phyloP scores from a whole-genome alignment of 2,113 vertebrate genomes.

The Erinaceus europaeus region DNA sequence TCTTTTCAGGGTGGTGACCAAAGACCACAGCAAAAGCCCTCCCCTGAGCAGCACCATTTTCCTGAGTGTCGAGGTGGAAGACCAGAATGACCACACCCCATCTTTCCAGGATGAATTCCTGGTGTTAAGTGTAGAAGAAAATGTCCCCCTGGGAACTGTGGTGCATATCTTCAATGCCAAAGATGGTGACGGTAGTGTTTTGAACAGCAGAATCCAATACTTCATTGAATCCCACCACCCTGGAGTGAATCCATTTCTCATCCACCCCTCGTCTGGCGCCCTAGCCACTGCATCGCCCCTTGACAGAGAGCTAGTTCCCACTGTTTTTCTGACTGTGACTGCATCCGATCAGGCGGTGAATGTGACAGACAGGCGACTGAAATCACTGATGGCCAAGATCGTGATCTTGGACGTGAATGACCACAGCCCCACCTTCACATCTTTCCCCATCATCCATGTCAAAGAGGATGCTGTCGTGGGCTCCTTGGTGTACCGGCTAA shows the following conservation, averaged over 20 bases:
- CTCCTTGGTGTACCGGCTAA: constrained; percentile 84
- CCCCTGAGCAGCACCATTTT: constrained; percentile 77
- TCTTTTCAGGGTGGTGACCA: constrained; percentile 82
- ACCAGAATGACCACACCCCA: constrained; percentile 90
- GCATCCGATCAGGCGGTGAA: constrained; percentile 86
- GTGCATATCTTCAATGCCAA: constrained; percentile 89
- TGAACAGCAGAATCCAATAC: constrained; percentile 89
- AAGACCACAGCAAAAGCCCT: constrained; percentile 71
- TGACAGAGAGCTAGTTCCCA: constrained; percentile 84
- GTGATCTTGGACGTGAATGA: constrained; percentile 92
- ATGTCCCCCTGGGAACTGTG: constrained; percentile 83
- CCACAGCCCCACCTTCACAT: constrained; percentile 88
- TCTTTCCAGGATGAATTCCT: constrained; percentile 88
- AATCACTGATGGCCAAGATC: constrained; percentile 84
- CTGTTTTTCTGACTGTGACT: constrained; percentile 84
- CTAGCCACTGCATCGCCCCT: constrained; percentile 84
- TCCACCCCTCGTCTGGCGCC: constrained; percentile 86
- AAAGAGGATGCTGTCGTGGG: constrained; percentile 87
- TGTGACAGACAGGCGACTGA: constrained; percentile 76
- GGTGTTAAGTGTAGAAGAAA: constrained; percentile 86
- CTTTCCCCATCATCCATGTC: constrained; percentile 74
- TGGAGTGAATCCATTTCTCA: constrained; percentile 82
- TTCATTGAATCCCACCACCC: constrained; percentile 75
- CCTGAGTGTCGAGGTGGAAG: constrained; percentile 87
- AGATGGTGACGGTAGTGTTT: constrained; percentile 88